Conservation (phyloP, 2,888 invertebrate species). For the Ypsolopha sequella region DNA sequence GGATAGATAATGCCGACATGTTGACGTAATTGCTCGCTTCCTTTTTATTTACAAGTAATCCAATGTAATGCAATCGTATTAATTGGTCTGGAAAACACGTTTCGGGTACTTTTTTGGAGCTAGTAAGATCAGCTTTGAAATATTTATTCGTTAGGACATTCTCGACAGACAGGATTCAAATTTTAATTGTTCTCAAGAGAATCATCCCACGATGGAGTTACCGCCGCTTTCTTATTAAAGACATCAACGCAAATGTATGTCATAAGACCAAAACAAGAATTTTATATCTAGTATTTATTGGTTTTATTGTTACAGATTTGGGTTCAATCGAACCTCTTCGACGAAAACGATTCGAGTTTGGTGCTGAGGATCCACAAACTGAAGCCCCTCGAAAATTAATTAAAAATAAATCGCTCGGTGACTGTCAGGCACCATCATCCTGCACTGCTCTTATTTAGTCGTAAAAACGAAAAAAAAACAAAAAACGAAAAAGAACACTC, state of each 20-base stretch:
- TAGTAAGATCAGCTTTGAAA: no score
- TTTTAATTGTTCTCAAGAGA: no score
- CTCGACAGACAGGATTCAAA: no score
- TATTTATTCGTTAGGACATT: no score
- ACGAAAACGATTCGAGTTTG: slow-evolving; percentile 58
- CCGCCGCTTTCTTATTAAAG: no score
- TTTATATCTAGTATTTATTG: no score
- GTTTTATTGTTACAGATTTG: slow-evolving; percentile 54
- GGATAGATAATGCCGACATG: no score
- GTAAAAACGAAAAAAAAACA: slow-evolving; percentile 31
- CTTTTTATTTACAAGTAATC: neutral
- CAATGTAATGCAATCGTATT: neutral
- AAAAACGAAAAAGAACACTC: slow-evolving; percentile 43
- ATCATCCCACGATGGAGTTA: no score
- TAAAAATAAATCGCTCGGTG: slow-evolving; percentile 56
- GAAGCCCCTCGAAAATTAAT: slow-evolving; percentile 46
- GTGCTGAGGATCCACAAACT: slow-evolving; percentile 28
- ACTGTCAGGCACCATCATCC: slow-evolving; percentile 48
- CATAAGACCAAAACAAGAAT: no score
- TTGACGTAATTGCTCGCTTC: neutral
- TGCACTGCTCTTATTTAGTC: slow-evolving; percentile 59
- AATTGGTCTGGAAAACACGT: no score
- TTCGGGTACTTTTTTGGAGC: no score
- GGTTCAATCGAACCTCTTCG: slow-evolving; percentile 33
- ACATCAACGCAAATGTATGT: no score